Evolutionary conservation across 2,797 vertebrate genomes (phyloP), one percentile per base, ranked within the genome.

Genomic region (Pangasius mekongensis): DNA sequence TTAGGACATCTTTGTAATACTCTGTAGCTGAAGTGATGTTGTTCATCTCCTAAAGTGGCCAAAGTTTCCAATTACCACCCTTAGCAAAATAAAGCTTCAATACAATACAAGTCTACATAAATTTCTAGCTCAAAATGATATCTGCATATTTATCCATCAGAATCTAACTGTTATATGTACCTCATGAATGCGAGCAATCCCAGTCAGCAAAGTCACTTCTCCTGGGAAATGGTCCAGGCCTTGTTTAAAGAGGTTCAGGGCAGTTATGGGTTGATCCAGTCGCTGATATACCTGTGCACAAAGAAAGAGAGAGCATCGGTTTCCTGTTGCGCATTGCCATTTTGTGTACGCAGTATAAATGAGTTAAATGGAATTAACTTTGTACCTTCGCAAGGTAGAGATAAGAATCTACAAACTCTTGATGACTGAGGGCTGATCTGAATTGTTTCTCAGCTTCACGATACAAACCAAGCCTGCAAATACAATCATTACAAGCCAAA

Each of bases 361-460:
- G 0, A 84, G 27, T 60, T n/a, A n/a, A 80, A 87, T 6, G 4
- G 22, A n/a, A 60, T 36, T 18, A 3, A 49, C 0, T 27, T 58
- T 39, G 91, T 96, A 99, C 98, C 96, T 99, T 99, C 86, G 98
- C 96, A 92, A 99, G 96, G 93, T 98, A 99, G 89, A 99, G 96
- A 93, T 98, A 95, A 0, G 97, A 97, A 91, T 99, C 99, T 89
- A 99, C 97, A 95, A 99, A 97, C 91, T 98, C 97, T 93, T 99
- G 98, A 24, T 99, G 98, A 90, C 95, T 97, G 90, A 99, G 96
- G 87, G 98, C 98, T 52, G 99, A 99, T 91, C 97, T 94, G 94
- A 99, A 99, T 85, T 99, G 99, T 92, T 99, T 99, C 93, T 99
- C 99, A 1, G 99, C 97, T 95, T 99, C 99, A 91, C 99, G 97